Evolutionary conservation across 2,113 vertebrate species (phyloP).

Genomic region (Mobula birostris): DNA sequence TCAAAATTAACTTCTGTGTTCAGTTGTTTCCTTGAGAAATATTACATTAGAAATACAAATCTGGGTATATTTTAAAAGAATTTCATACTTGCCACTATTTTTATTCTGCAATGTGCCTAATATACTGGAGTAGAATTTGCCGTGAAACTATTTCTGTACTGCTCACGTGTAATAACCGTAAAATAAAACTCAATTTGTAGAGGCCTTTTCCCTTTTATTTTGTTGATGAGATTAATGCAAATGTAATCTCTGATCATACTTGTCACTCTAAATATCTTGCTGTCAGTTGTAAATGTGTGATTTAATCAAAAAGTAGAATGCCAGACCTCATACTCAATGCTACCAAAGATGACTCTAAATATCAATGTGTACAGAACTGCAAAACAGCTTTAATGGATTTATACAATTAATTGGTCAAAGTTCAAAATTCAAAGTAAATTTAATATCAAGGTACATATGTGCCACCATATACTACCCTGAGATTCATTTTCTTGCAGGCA

Average conservation of each 20-base stretch:
- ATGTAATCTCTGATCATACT: neutral
- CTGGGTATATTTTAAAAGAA: neutral
- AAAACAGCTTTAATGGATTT: neutral
- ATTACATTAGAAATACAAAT: neutral
- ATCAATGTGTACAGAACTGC: neutral
- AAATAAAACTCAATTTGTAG: neutral
- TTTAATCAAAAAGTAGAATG: neutral
- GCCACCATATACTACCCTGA: too few species aligned
- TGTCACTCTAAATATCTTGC: neutral
- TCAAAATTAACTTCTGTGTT: too few species aligned
- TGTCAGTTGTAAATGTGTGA: neutral
- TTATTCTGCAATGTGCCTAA: neutral
- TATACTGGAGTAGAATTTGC: neutral
- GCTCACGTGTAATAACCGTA: neutral
- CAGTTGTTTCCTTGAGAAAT: neutral
- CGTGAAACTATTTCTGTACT: neutral
- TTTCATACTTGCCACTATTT: neutral
- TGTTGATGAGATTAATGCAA: neutral
- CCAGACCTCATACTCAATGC: neutral
- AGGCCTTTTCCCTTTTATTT: neutral
- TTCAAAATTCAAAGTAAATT: too few species aligned
- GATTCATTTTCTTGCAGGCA: too few species aligned
- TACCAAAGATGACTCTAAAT: neutral
- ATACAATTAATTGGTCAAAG: neutral
- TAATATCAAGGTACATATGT: too few species aligned